Evolutionary conservation across 1,140 invertebrate species (phyloP).

Genomic region (Tyrophagus putrescentiae): DNA sequence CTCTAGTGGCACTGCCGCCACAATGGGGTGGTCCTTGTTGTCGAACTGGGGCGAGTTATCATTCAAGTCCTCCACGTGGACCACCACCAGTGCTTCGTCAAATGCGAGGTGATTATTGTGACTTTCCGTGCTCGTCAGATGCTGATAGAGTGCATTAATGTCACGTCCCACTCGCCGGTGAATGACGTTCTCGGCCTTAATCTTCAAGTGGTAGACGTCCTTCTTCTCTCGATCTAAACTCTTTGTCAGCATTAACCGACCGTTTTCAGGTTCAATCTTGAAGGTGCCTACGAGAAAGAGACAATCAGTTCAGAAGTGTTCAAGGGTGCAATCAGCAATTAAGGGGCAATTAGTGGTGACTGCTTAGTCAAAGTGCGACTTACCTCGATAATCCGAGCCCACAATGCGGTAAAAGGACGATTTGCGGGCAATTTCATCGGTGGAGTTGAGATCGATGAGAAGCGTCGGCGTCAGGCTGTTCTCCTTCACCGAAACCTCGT

Average conservation of each 20-base stretch:
- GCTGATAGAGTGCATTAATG: background rate
- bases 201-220: constrained; percentile 29
- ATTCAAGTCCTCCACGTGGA: constrained; percentile 60
- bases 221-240: constrained; percentile 30
- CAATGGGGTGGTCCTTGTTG: constrained; percentile 46
- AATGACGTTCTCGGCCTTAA: constrained; percentile 26
- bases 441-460: constrained; percentile 31
- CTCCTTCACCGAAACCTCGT: constrained; percentile 30
- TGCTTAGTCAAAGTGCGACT: constrained; percentile 6
- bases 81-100: constrained; percentile 51
- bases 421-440: constrained; percentile 29
- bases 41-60: constrained; percentile 63
- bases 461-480: constrained; percentile 29
- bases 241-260: constrained; percentile 27
- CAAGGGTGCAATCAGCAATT: background rate
- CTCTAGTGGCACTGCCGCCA: constrained; percentile 58
- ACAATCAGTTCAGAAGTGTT: constrained; percentile 10
- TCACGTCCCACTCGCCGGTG: constrained; percentile 18
- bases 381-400: constrained; percentile 27
- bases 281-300: constrained; percentile 27
- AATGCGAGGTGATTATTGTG: constrained; percentile 30
- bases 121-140: constrained; percentile 1
- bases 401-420: constrained; percentile 29
- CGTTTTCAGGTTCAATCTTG: constrained; percentile 28
- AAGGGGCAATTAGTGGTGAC: background rate